Evolutionary conservation across 1,140 invertebrate species (phyloP).

Genomic region (Aphelenchoides fujianensis): DNA sequence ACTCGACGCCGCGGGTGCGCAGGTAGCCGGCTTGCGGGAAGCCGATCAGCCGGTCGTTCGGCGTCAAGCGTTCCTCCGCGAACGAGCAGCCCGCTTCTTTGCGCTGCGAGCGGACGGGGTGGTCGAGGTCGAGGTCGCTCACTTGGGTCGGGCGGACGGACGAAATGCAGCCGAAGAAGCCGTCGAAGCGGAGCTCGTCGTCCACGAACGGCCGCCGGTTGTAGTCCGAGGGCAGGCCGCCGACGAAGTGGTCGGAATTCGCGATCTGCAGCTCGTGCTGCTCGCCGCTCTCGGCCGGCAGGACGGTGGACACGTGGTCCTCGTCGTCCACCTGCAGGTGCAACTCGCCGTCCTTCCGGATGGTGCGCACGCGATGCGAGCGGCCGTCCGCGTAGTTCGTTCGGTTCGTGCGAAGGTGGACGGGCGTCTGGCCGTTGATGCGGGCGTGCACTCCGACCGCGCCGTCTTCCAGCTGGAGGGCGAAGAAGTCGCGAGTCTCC

Average conservation of each 20-base stretch:
- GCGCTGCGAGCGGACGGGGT: conserved; percentile 54
- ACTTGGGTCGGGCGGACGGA: conserved; percentile 57
- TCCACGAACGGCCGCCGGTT: conserved; percentile 35
- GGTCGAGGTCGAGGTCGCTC: conserved; percentile 57
- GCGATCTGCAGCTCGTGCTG: conserved; percentile 47
- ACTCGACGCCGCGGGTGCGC: conserved; percentile 28
- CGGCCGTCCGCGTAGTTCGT: conserved; percentile 53
- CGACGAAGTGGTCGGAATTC: conserved; percentile 56
- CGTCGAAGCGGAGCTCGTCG: conserved; percentile 51
- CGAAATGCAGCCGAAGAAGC: conserved; percentile 61
- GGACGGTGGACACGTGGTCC: conserved; percentile 37
- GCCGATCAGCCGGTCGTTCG: conserved; percentile 51
- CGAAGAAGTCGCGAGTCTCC: conserved; percentile 50
- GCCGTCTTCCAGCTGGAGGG: conserved; percentile 52
- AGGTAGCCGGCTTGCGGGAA: conserved; percentile 52
- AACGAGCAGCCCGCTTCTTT: conserved; percentile 52
- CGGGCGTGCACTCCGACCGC: conserved; percentile 48
- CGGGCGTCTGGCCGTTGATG: conserved; percentile 43
- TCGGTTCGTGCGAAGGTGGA: conserved; percentile 42
- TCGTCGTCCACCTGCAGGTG: conserved; percentile 40
- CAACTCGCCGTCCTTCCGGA: conserved; percentile 50
- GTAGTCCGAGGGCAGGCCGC: conserved; percentile 54
- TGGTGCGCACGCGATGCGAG: conserved; percentile 52
- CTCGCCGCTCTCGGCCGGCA: conserved; percentile 17
- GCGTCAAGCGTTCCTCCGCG: conserved; percentile 40